Evolutionary conservation across 2,113 vertebrate genomes (phyloP), one percentile per base, ranked within the genome.

Genomic region (Festucalex cinctus): DNA sequence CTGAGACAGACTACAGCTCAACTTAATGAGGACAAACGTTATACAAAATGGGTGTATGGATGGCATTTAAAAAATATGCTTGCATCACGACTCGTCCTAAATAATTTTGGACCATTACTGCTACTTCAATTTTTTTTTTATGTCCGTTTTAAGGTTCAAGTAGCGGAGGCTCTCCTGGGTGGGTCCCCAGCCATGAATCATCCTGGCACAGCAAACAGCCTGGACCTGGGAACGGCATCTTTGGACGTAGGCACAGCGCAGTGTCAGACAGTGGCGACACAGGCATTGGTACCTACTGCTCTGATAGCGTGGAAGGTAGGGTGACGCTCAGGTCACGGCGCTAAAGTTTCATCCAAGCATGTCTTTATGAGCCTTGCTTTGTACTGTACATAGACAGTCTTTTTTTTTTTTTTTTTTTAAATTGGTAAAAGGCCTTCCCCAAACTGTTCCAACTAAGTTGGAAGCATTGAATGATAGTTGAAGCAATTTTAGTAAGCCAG

Each of bases 191-290:
- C 35, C 63, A 46, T 0, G 73, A 82, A 4, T 62, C 72, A 24
- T 13, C 24, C 10, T 77, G 74, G 71, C 59, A 43, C 56, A 68
- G 41, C 61, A 77, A 35, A 35, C 61, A 43, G 1, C 24, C 32
- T 0, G 63, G 41, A 12, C 26, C 70, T 12, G 66, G 66, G 7
- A 68, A 6, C 63, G n/a, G 68, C 5, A 46, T 61, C 9, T 57
- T 66, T 7, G 71, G 74, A 9, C 80, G 78, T 17, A 28, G 85
- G 41, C 71, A 57, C 54, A 84, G 82, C 44, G 61, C 74, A 0
- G 76, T 84, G 63, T 86, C 85, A 1, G 82, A 84, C 74, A 84
- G 85, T 1, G 78, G 82, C 0, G 85, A 86, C 72, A 86, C 82
- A 0, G 85, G 85, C 8, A 81, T 84, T 0, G 82, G 82, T 7